Conservation (phyloP, 1,140 invertebrate genomes). For the Drosophila leontia region DNA sequence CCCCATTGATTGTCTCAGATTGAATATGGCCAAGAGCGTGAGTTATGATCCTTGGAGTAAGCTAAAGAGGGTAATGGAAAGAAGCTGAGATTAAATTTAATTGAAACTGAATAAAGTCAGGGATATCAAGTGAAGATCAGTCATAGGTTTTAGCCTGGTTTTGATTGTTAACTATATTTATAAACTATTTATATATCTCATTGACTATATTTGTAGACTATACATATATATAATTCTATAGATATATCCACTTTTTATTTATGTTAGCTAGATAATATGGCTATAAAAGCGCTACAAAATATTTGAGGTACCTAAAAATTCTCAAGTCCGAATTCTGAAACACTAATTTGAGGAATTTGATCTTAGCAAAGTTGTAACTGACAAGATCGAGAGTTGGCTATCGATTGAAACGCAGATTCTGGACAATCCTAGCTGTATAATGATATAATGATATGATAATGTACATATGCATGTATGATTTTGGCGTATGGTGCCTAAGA, state of each 20-base stretch:
- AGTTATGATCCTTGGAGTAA: conserved; percentile 23
- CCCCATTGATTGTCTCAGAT: conserved; percentile 29
- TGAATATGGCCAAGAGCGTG: conserved; percentile 18
- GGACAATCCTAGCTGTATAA: background rate
- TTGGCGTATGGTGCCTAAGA: too few relatives aligned
- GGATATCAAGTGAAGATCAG: too few relatives aligned
- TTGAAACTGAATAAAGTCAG: background rate
- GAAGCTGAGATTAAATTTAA: conserved; percentile 34
- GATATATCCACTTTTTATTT: background rate
- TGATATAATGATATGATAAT: too few relatives aligned
- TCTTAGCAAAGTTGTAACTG: background rate
- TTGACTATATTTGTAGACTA: too few relatives aligned
- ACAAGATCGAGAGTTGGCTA: background rate
- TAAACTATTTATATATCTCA: background rate
- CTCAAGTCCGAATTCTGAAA: background rate
- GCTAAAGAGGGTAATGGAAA: background rate
- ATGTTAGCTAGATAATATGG: too few relatives aligned
- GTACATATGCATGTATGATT: too few relatives aligned
- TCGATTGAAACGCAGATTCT: background rate
- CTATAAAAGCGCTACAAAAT: background rate
- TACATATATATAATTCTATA: background rate
- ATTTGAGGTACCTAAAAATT: background rate
- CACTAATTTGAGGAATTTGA: background rate
- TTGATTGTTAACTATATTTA: too few relatives aligned
- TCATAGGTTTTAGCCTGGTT: too few relatives aligned